These are phyloP conservation scores for Cromileptes altivelis DNA, from an alignment of 2,113 vertebrate genomes.

Conservation along the genomic window DNA sequence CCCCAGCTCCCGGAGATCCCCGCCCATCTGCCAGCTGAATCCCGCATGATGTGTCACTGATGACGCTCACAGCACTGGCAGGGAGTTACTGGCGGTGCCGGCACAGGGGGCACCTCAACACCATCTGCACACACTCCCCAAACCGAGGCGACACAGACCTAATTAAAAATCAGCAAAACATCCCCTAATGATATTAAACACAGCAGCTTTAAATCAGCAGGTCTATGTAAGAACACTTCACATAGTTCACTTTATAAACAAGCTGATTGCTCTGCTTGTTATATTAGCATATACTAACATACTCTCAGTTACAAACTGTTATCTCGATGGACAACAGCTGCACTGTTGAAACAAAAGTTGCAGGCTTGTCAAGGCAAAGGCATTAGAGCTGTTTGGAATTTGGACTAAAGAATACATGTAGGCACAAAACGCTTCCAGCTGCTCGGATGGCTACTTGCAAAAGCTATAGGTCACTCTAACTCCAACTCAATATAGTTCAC, in stretches of 20 bases:
- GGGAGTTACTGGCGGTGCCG: no score
- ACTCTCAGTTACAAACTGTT: neutral
- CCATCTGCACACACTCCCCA: no score
- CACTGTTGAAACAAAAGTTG: constrained; percentile 24
- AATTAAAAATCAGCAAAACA: no score
- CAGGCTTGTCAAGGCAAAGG: neutral
- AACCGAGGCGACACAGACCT: no score
- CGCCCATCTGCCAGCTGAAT: no score
- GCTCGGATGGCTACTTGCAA: constrained; percentile 19
- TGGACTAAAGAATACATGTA: neutral
- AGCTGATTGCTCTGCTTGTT: neutral
- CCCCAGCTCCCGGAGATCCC: no score
- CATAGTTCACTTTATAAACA: no score
- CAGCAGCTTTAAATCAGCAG: neutral
- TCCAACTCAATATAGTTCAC: constrained; percentile 38
- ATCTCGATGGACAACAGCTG: neutral
- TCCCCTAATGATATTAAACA: neutral
- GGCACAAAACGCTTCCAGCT: constrained; percentile 36
- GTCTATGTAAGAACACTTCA: no score
- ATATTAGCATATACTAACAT: neutral
- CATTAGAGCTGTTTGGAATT: neutral
- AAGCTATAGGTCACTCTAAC: constrained; percentile 40
- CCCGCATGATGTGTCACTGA: no score
- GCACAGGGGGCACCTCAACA: no score
- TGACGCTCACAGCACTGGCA: no score